A percentile compares a stretch with the other conserved stretches of the same genome.
These are phyloP conservation scores for Fulmarus glacialis DNA, from an alignment of 2,113 vertebrate genomes.

Conservation along the genomic window DNA sequence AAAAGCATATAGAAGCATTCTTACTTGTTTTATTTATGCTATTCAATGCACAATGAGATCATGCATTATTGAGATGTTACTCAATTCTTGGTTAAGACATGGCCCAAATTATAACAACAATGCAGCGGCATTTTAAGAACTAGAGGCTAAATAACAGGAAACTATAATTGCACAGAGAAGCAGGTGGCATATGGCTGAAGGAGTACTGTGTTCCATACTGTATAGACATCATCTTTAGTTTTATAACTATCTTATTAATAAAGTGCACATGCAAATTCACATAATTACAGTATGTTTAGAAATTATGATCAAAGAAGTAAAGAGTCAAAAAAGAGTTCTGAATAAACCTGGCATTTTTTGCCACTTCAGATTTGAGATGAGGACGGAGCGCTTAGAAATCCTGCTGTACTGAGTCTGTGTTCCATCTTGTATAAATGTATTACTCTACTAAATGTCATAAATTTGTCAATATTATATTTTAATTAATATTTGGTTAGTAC, in stretches of 20 bases:
- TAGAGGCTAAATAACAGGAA: background rate
- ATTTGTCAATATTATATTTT: background rate
- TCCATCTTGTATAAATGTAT: background rate
- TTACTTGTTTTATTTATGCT: background rate
- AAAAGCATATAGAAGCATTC: background rate
- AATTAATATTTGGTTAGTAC: background rate
- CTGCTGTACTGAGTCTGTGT: background rate
- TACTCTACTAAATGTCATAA: background rate
- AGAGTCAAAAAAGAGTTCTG: background rate
- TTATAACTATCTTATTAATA: background rate
- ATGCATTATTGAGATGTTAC: background rate
- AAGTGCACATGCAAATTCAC: background rate
- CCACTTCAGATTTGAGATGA: background rate
- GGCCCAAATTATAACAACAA: background rate
- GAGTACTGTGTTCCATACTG: fast-evolving
- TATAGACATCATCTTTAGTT: background rate
- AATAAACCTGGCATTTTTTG: background rate
- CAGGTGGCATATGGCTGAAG: background rate
- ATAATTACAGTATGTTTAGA: background rate
- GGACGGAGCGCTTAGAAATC: background rate
- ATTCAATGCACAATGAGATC: background rate
- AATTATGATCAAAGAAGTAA: background rate
- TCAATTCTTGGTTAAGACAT: background rate
- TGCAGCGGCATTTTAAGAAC: background rate
- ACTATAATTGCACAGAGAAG: background rate